Conservation (phyloP, 2,888 invertebrate genomes). For the Tenthredo livida region DNA sequence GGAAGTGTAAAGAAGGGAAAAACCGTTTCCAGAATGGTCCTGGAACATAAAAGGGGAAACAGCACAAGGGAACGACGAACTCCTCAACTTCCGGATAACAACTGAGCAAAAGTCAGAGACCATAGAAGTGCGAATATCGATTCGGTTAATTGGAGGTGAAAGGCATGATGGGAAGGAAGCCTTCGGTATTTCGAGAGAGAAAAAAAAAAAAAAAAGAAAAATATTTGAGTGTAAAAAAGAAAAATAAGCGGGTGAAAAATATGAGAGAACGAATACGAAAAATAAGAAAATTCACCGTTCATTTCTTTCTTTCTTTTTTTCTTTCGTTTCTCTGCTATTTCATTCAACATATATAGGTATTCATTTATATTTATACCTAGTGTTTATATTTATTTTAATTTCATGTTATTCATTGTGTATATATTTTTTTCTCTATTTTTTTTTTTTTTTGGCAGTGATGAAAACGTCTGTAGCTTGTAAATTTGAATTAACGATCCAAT, state of each 20-base stretch:
- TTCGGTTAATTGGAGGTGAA: slow-evolving; percentile 32
- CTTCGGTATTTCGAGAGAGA: neutral
- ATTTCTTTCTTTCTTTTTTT: too few species aligned
- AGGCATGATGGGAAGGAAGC: neutral
- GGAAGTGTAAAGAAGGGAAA: neutral
- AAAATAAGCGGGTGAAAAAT: neutral
- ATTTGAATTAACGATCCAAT: slow-evolving; percentile 50
- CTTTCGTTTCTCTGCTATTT: neutral
- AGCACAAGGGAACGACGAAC: neutral
- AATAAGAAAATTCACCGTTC: neutral
- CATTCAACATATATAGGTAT: neutral
- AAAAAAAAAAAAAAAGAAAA: neutral
- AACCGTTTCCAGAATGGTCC: neutral
- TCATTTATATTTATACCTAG: neutral
- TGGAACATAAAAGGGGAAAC: neutral
- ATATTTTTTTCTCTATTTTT: neutral
- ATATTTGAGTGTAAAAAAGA: neutral
- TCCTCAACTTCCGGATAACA: slow-evolving; percentile 13
- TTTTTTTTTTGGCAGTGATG: neutral
- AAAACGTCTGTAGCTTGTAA: slow-evolving; percentile 23
- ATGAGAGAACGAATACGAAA: neutral
- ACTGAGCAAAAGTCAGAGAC: neutral
- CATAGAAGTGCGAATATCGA: slow-evolving; percentile 28
- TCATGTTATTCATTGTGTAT: neutral
- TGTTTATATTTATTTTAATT: neutral